Evolutionary conservation across 2,888 invertebrate species (phyloP).

Genomic region (Julus scandinavius): DNA sequence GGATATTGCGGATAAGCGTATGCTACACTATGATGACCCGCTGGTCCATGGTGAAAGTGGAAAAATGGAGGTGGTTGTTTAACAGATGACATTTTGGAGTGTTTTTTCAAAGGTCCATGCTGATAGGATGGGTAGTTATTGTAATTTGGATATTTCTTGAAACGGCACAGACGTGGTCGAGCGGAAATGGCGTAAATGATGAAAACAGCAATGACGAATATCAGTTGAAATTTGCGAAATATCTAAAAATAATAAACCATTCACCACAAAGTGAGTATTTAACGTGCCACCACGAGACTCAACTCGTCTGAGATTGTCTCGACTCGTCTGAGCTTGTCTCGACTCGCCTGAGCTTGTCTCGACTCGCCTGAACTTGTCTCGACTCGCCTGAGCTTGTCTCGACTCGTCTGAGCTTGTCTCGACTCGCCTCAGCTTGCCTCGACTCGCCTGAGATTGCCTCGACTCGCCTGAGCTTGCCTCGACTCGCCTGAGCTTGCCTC

Average conservation of each 20-base stretch:
- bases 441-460: not conserved
- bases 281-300: no score
- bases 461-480: not conserved
- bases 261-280: no score
- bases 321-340: not conserved
- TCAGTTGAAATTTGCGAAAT: not conserved
- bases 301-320: not conserved
- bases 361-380: not conserved
- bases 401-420: no score
- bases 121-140: not conserved
- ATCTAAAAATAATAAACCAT: not conserved
- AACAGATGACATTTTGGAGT: not conserved
- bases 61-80: constrained; percentile 19
- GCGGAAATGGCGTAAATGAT: not conserved
- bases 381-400: not conserved
- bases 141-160: constrained; percentile 7
- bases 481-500: no score
- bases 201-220: not conserved
- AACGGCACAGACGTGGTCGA: not conserved
- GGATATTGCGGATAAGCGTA: constrained; percentile 53
- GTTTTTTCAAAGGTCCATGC: not conserved
- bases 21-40: constrained; percentile 48
- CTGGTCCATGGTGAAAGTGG: constrained; percentile 17
- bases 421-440: no score
- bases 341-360: no score